A percentile compares a stretch with the other conserved stretches of the same genome.
Evolutionary conservation across 2,113 vertebrate genomes (phyloP).

Genomic region (Alethe castanea): DNA sequence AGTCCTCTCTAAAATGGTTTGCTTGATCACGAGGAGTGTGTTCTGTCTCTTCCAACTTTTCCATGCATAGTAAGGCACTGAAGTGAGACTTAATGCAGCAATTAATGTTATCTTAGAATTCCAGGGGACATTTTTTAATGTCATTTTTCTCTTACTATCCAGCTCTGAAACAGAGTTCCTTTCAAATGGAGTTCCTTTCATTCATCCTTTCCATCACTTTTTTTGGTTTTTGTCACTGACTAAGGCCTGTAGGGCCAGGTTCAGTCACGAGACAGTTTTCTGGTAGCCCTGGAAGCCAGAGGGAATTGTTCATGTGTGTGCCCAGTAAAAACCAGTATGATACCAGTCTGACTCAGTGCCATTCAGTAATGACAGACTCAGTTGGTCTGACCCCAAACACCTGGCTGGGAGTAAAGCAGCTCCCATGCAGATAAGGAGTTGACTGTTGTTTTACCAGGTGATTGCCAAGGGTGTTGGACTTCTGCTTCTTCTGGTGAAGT

Average conservation of each 20-base stretch:
- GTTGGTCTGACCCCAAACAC: not conserved
- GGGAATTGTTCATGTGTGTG: not conserved
- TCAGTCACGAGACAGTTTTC: not conserved
- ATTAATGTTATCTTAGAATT: not conserved
- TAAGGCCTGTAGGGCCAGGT: not conserved
- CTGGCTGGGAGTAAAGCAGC: not conserved
- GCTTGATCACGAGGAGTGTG: not conserved
- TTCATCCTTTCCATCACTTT: not conserved
- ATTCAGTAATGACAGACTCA: not conserved
- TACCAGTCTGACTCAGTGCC: rapidly evolving
- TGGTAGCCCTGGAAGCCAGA: not conserved
- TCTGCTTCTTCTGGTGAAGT: not conserved
- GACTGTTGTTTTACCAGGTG: not conserved
- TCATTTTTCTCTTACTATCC: not conserved
- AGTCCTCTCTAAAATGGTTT: not conserved
- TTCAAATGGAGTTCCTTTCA: not conserved
- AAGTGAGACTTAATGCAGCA: not conserved
- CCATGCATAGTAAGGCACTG: not conserved
- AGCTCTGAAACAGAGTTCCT: not conserved
- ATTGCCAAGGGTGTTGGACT: not conserved
- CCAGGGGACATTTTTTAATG: not conserved
- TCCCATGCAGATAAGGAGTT: not conserved
- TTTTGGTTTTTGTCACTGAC: not conserved
- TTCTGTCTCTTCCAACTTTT: not conserved
- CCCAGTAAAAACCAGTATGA: not conserved